phyloP scores from a whole-genome alignment of 2,113 vertebrate genomes.

The Sceloporus tristichus region DNA sequence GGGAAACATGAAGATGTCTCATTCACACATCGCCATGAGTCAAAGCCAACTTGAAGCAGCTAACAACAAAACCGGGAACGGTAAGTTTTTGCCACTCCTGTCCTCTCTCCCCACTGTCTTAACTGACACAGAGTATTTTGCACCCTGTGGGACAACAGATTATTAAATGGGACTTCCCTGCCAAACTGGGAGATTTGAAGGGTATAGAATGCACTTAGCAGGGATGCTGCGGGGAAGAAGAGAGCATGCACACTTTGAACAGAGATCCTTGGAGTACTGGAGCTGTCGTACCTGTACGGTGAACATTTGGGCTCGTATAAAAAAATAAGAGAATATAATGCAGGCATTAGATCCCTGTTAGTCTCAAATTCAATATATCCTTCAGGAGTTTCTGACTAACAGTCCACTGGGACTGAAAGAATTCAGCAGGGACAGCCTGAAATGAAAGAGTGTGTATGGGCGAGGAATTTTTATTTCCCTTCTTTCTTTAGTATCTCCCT shows the following conservation, averaged over 20 bases:
- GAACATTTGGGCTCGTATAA: background rate
- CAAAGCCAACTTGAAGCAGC: too few relatives aligned
- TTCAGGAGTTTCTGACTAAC: background rate
- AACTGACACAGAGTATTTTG: too few relatives aligned
- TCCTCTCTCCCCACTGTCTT: too few relatives aligned
- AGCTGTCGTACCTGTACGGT: background rate
- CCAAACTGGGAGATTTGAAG: too few relatives aligned
- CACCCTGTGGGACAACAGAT: too few relatives aligned
- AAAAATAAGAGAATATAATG: background rate
- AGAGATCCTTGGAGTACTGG: background rate
- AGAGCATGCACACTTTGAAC: background rate
- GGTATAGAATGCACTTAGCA: too few relatives aligned
- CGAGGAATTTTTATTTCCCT: background rate
- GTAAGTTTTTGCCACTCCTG: too few relatives aligned
- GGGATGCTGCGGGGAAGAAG: too few relatives aligned
- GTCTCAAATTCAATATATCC: conserved; percentile 1
- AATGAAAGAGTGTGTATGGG: background rate
- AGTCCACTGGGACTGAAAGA: background rate
- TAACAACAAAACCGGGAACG: too few relatives aligned
- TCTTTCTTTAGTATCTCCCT: conserved; percentile 6
- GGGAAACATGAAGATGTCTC: too few relatives aligned
- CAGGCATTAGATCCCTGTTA: background rate
- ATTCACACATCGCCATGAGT: too few relatives aligned
- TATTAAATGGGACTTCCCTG: too few relatives aligned
- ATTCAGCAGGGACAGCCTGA: background rate